These are phyloP conservation scores for Gallinago paraguaiae DNA, from an alignment of 2,113 vertebrate species.

Conservation along the genomic window DNA sequence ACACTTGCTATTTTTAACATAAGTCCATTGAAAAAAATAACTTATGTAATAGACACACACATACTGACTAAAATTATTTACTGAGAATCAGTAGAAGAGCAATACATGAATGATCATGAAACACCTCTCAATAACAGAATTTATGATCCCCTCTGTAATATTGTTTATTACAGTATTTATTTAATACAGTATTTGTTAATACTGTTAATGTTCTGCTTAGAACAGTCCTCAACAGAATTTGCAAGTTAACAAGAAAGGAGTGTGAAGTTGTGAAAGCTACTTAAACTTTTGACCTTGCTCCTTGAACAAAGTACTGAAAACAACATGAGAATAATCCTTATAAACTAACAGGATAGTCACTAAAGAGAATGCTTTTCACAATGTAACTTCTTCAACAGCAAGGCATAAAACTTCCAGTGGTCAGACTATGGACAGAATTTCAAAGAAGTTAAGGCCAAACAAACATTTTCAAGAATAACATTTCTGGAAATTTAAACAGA, in stretches of 20 bases:
- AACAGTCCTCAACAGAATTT: background rate
- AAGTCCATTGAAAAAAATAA: background rate
- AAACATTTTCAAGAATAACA: background rate
- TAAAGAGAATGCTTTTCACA: background rate
- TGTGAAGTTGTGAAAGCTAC: background rate
- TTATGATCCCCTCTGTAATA: background rate
- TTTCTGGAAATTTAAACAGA: background rate
- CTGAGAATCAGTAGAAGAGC: background rate
- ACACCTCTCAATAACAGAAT: background rate
- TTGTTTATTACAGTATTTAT: background rate
- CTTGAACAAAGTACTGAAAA: constrained; percentile 12
- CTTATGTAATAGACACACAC: background rate
- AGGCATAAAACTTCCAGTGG: background rate
- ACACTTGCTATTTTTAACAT: background rate
- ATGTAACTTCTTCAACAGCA: background rate
- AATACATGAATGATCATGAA: background rate
- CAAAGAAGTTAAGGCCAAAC: background rate
- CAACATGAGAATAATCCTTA: background rate
- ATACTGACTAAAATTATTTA: background rate
- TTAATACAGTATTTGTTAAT: too few relatives aligned
- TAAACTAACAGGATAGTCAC: background rate
- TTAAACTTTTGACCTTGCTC: background rate
- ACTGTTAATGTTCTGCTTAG: too few relatives aligned
- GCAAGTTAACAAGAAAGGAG: background rate
- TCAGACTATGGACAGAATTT: background rate